These are phyloP conservation scores for Rhamnusium bicolor DNA, from an alignment of 2,888 invertebrate genomes.

Conservation along the genomic window DNA sequence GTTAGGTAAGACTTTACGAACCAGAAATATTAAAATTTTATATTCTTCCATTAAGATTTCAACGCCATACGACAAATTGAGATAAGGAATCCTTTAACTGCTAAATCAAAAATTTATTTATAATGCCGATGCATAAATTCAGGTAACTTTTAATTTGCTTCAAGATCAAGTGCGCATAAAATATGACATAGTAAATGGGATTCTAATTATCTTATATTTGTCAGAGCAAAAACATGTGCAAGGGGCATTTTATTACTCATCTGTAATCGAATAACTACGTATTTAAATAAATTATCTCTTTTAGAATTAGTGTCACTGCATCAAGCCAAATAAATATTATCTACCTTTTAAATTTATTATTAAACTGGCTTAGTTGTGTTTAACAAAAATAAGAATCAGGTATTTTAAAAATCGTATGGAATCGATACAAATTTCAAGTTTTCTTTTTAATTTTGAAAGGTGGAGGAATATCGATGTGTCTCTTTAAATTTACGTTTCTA, in stretches of 20 bases:
- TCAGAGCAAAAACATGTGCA: background rate
- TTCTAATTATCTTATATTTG: constrained; percentile 13
- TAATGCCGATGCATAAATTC: background rate
- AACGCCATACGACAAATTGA: constrained; percentile 34
- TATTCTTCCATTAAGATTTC: constrained; percentile 30
- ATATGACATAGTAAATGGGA: constrained; percentile 19
- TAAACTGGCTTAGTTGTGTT: too few species aligned
- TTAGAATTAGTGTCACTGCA: background rate
- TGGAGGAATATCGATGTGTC: too few species aligned
- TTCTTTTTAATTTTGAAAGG: too few species aligned
- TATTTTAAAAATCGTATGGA: too few species aligned
- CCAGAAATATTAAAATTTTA: constrained; percentile 30
- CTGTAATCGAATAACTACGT: background rate
- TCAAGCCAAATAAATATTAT: background rate
- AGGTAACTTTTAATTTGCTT: constrained; percentile 15
- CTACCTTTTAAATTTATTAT: too few species aligned
- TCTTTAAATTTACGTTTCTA: too few species aligned
- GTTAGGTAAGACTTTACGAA: constrained; percentile 25
- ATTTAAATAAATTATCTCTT: background rate
- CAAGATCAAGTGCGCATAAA: constrained; percentile 10
- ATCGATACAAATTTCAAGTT: too few species aligned
- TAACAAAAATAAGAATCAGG: too few species aligned
- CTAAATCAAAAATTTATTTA: constrained; percentile 25
- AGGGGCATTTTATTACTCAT: background rate
- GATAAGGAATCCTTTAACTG: constrained; percentile 27